A percentile compares a stretch with the other conserved stretches of the same genome.
Evolutionary conservation across 2,113 vertebrate genomes (phyloP).

Genomic region (Podarcis cretensis): DNA sequence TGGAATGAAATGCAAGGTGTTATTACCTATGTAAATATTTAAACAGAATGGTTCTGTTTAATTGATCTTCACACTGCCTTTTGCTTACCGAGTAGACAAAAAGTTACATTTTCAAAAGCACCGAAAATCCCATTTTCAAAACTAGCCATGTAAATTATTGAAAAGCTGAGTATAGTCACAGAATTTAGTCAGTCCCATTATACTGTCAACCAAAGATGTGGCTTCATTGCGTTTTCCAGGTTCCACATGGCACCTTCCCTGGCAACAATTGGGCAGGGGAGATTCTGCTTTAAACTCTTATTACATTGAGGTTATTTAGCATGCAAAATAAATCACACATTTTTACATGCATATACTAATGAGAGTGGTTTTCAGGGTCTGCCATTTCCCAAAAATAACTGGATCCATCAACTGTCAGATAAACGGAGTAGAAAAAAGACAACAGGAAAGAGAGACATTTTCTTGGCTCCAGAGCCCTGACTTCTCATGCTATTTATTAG

Average conservation of each 20-base stretch:
- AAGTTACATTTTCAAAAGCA: not conserved
- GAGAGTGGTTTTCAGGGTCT: not conserved
- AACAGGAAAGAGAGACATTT: not conserved
- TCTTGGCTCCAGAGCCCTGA: not conserved
- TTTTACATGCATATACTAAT: not conserved
- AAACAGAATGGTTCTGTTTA: not conserved
- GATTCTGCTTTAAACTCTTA: conserved; percentile 6
- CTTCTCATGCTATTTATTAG: not conserved
- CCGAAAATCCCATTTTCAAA: not conserved
- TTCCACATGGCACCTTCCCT: not conserved
- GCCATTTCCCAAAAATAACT: not conserved
- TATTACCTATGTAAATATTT: not conserved
- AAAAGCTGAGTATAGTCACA: not conserved
- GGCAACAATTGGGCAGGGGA: not conserved
- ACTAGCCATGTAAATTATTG: not conserved
- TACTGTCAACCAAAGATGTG: not conserved
- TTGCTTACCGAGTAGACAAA: not conserved
- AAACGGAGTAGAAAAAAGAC: not conserved
- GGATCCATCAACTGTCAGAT: not conserved
- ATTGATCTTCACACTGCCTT: not conserved
- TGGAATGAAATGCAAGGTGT: not conserved
- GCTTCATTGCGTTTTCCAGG: not conserved
- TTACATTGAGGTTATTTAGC: not conserved
- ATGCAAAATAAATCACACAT: not conserved
- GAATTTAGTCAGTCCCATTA: not conserved